Base-by-base conservation (phyloP, 1,140 invertebrate genomes). In the Sarcophaga bullata region DNA sequence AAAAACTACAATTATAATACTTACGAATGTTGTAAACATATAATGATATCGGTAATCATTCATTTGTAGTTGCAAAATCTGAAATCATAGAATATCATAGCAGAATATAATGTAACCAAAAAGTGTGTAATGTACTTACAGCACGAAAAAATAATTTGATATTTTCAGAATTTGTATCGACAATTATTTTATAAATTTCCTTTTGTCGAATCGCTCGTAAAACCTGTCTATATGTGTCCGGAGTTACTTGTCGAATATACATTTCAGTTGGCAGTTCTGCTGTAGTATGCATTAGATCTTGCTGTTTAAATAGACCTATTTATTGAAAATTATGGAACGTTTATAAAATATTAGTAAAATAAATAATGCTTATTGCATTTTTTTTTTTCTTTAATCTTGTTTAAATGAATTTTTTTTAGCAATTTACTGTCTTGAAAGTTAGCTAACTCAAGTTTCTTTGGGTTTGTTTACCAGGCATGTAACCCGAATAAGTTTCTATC, bases 41-140 rank as follows among this genome's bases (percentile, higher is more conserved):
- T 97, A 98, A 90, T 98, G 96, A 90, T 97, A 97, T 87, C 95
- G 92, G 89, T 97, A 96, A 88, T 97, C 96, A 87, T 98, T 98
- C 97, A 98, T 97, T 91, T 97, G 97, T 10, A 97, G 82, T 85
- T 89, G 89, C 47, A 89, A 81, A 54, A 90, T 87, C 88, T 89
- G 80, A 15, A 85, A 82, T n/a, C n/a, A n/a, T n/a, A n/a, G n/a
- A n/a, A n/a, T n/a, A 46, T 73, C 37, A 46, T 80, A 54, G 15
- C 25, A 73, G 37, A 80, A 82, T 49, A 82, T n/a, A n/a, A 62
- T 17, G n/a, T 19, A 68, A 52, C 13, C 8, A 52, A 52, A 52
- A 10, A 10, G 8, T 9, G 13, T 10, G 0, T 73, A 46, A 8
- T 19, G 8, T 6, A 78, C 82, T 73, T 85, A 97, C 96, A 82